These are phyloP conservation scores for Drosophila siamana DNA, from an alignment of 2,888 invertebrate genomes.

Conservation along the genomic window DNA sequence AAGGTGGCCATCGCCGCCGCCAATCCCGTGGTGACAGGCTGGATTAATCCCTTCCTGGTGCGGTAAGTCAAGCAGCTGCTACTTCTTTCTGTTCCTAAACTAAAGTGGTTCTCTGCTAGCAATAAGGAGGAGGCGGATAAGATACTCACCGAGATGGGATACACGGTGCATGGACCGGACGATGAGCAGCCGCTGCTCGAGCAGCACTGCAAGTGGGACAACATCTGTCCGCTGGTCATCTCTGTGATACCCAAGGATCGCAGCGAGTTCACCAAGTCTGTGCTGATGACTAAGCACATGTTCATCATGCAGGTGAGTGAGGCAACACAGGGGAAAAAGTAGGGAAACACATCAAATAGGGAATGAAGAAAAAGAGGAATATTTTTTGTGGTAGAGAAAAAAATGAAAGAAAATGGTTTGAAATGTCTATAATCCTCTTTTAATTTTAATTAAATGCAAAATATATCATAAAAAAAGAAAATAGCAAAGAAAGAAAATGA, in stretches of 20 bases:
- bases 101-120: constrained; percentile 37
- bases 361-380: not conserved
- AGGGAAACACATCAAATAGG: too few species aligned
- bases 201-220: constrained; percentile 84
- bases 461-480: too few species aligned
- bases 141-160: constrained; percentile 69
- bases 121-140: constrained; percentile 71
- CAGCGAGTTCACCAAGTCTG: constrained; percentile 87
- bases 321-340: too few species aligned
- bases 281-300: constrained; percentile 86
- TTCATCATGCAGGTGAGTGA: constrained; percentile 87
- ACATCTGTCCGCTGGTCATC: constrained; percentile 86
- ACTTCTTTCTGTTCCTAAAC: not conserved
- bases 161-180: constrained; percentile 67
- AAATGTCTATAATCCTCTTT: too few species aligned
- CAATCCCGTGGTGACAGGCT: constrained; percentile 89
- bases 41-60: constrained; percentile 92
- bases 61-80: constrained; percentile 85
- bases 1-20: constrained; percentile 87
- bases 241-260: constrained; percentile 87
- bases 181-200: constrained; percentile 69
- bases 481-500: too few species aligned
- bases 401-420: too few species aligned
- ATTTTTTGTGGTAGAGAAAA: too few species aligned
- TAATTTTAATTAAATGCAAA: too few species aligned